Evolutionary conservation across 1,140 invertebrate genomes (phyloP).

Genomic region (Panagrolaimus sp.): DNA sequence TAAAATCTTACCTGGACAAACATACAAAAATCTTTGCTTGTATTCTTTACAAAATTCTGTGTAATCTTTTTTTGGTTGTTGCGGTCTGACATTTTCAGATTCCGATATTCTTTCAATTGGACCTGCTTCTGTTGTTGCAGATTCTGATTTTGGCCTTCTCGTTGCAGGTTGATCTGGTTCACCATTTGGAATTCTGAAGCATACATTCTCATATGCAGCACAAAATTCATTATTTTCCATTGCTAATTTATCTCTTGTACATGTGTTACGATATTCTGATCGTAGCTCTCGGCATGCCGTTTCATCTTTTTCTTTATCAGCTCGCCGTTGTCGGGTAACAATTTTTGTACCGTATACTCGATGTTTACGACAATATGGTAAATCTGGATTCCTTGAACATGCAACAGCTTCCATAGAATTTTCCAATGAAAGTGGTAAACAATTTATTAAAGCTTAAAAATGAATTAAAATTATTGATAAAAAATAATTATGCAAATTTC

Average conservation of each 20-base stretch:
- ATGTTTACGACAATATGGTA: background rate
- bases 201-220: constrained; percentile 47
- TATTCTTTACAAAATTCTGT: constrained; percentile 47
- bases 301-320: constrained; percentile 11
- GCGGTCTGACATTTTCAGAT: background rate
- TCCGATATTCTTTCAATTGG: background rate
- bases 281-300: background rate
- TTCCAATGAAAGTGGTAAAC: background rate
- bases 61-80: constrained; percentile 32
- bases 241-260: constrained; percentile 1
- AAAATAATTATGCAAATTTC: no score
- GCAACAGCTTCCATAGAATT: background rate
- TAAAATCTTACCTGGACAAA: constrained; percentile 42
- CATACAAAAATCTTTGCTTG: constrained; percentile 51
- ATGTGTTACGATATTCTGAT: constrained; percentile 8
- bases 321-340: background rate
- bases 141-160: background rate
- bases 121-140: background rate
- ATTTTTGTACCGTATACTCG: background rate
- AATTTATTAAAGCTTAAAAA: background rate
- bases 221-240: constrained; percentile 42
- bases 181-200: constrained; percentile 34
- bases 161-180: constrained; percentile 33
- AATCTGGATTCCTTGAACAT: background rate
- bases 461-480: no score